Base-by-base conservation (phyloP, 2,113 vertebrate genomes). In the Cyphomyrus plagiostoma region DNA sequence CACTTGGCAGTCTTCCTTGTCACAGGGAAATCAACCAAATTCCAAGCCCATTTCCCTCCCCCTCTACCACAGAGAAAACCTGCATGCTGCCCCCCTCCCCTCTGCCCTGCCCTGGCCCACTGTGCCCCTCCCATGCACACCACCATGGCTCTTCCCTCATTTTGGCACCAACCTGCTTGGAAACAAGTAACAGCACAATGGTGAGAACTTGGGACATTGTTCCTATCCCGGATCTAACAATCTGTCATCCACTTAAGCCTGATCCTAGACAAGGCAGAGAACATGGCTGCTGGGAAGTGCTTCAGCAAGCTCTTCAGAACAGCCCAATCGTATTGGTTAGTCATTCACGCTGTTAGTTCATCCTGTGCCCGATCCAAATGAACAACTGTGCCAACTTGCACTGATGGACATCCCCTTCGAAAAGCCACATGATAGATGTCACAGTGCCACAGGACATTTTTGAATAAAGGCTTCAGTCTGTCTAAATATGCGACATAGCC, bases 1-100 rank as follows among this genome's bases (percentile, higher is more conserved):
- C 82, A 85, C 82, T 46, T 49, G 82, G 82, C 82, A 45, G 82
- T 66, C 86, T 88, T 52, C 52, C 30, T 48, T 85, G 56, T 23
- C 50, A 80, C 58, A 66, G 53, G 35, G 53, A 45, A 66, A 85
- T 35, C 48, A 89, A 46, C 52, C 83, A n/a, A 50, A 62, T 62
- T 26, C 35, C 26, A 45, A 49, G 13, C 15, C 35, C 74, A n/a
- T 85, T 85, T 23, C 23, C 21, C 8, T 85, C 45, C 82, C 19
- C 21, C 82, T 13, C 74, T 42, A 80, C 74, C 74, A 42, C 74
- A 80, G 62, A 70, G 26, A 70, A 70, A n/a, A 21, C 66, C 66
- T 1, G 70, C 30, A 42, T 19, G 13, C 35, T 42, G 30, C 15
- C 15, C 35, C 6, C 35, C 5, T 42, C 74, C 74, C 30, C 30